These are phyloP conservation scores for Eilema griseolum DNA, from an alignment of 2,888 invertebrate genomes.

Conservation along the genomic window DNA sequence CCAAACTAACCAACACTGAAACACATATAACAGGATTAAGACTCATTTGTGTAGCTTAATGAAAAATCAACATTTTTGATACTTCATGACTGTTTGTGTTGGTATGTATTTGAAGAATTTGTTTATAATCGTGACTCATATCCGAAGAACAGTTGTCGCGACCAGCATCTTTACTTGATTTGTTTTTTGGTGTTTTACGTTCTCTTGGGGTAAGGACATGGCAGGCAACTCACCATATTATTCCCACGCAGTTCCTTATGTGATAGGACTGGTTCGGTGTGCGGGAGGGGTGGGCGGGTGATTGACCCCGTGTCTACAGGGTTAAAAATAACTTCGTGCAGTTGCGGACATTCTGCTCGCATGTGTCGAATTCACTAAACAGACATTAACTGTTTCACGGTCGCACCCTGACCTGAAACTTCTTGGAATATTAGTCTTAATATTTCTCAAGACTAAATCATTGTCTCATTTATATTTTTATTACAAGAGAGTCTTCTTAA, in stretches of 20 bases:
- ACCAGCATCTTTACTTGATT: conserved; percentile 23
- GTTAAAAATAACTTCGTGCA: conserved; percentile 85
- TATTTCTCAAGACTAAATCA: conserved; percentile 21
- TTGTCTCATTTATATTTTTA: conserved; percentile 13
- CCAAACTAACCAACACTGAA: neutral
- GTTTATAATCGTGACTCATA: conserved; percentile 35
- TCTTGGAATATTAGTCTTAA: conserved; percentile 63
- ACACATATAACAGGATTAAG: neutral
- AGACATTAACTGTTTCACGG: conserved; percentile 85
- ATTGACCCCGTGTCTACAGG: conserved; percentile 83
- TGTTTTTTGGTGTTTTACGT: conserved; percentile 59
- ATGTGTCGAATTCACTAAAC: conserved; percentile 86
- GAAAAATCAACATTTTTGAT: neutral
- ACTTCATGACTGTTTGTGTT: conserved; percentile 6
- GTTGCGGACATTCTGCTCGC: conserved; percentile 84
- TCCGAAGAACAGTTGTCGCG: conserved; percentile 26
- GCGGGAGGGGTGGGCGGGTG: conserved; percentile 82
- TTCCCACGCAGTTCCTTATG: conserved; percentile 85
- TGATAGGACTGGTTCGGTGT: conserved; percentile 83
- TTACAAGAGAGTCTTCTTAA: neutral
- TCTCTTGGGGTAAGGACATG: conserved; percentile 64
- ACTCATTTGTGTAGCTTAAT: neutral
- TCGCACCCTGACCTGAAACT: conserved; percentile 83
- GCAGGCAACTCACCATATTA: conserved; percentile 67
- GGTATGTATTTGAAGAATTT: conserved; percentile 10